Evolutionary conservation across 2,888 invertebrate species (phyloP), one percentile per base, ranked within the genome.

Genomic region (Mesochorus sp.): DNA sequence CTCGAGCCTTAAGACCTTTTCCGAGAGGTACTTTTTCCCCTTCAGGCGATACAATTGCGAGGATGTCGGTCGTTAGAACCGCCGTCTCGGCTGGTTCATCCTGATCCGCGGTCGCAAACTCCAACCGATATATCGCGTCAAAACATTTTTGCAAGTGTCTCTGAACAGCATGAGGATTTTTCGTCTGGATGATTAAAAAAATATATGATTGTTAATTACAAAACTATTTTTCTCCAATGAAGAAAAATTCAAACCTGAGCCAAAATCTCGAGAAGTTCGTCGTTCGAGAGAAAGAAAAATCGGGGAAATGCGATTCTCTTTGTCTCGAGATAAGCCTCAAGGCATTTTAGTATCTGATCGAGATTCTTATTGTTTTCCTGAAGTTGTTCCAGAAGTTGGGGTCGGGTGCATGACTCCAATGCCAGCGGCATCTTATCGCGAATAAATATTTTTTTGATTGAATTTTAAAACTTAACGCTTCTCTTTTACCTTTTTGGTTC

Each of bases 91-190:
- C 90, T 75, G 93, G 93, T 85, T 94, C 93, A 81, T 92, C 92
- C 0, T 92, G 92, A 1, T 91, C 82, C 82, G 93, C 94, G 0
- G 93, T 92, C 0, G 95, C 96, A 85, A 97, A 97, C 88, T 97
- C 96, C 39, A 97, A 90, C 79, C 94, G 94, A 14, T 95, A 93
- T 73, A 96, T 95, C 1, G 96, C 96, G 88, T 96, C 96, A 88
- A 98, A 98, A 86, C 97, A 98, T 91, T 98, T 97, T 62, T 97
- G 93, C 61, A 98, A 92, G 91, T 97, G 97, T 6, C 97, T 96
- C 88, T 98, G 97, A 0, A 98, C 97, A 0, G 97, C 97, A 84
- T 95, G 95, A 0, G 97, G 97, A 89, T 97, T 96, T 82, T 96
- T 93, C 0, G 97, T 97, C 94, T 95, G 28, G 8, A 84, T 73